Evolutionary conservation across 2,113 vertebrate genomes (phyloP), one percentile per base, ranked within the genome.

Genomic region (Scomber japonicus): DNA sequence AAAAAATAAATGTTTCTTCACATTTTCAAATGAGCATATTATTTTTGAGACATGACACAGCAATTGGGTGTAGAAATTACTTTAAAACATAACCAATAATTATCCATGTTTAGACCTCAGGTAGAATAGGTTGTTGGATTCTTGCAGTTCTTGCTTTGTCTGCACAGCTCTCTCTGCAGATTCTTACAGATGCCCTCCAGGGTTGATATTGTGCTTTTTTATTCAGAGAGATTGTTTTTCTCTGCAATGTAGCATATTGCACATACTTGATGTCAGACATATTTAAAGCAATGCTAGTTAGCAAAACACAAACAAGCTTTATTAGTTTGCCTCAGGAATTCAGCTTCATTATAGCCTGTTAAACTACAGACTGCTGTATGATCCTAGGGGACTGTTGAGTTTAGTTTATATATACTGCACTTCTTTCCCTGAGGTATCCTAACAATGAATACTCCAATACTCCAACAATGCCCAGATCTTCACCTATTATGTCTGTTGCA

Each of bases 281-380:
- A 53, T 78, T 71, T 15, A 84, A 75, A 49, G 19, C 4, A 24
- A 10, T 67, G 14, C 49, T 73, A 24, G 14, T 71, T 69, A 65
- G 67, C 17, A 16, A 75, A 50, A 50, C 63, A 84, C 16, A 61
- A 70, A 60, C 19, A 69, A 51, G 35, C 9, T 60, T 88, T 53
- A 80, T 56, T 67, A 24, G 21, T 69, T 80, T 68, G 40, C 75
- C 16, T 46, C 3, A 17, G 17, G 61, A 51, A 10, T 19, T 78
- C 5, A 46, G 79, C 46, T 67, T 81, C n/a, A 80, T 78, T 66
- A 57, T 44, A 61, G 35, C 19, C 11, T n/a, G 13, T 11, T 21
- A 48, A 51, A 5, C 57, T 40, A 49, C 30, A 24, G 50, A 54
- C 10, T 0, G 7, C 24, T 53, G 51, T 21, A n/a, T 31, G 14